These are phyloP conservation scores for Minunthozetes semirufus DNA, from an alignment of 2,888 invertebrate species.

Conservation along the genomic window DNA sequence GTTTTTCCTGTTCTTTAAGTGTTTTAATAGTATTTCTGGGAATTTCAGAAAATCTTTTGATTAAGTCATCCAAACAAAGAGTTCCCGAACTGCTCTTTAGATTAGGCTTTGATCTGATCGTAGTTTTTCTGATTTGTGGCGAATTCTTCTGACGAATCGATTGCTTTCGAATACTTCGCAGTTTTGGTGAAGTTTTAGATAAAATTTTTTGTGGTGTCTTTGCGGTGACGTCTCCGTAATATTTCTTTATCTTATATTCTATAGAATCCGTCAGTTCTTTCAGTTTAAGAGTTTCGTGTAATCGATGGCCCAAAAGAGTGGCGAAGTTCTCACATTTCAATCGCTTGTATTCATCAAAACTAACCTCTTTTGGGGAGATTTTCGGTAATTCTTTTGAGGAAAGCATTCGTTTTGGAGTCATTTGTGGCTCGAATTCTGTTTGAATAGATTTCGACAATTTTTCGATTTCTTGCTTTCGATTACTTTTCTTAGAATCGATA, in stretches of 20 bases:
- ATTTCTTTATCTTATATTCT: background rate
- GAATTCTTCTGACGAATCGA: background rate
- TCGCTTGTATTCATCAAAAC: conserved; percentile 15
- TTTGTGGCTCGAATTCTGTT: background rate
- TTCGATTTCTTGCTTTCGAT: background rate
- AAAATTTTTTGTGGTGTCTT: background rate
- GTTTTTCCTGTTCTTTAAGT: background rate
- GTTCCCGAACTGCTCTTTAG: too few species aligned
- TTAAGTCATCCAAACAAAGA: background rate
- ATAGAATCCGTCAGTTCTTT: background rate
- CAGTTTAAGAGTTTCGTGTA: conserved; percentile 5
- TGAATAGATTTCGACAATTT: background rate
- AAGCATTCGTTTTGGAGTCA: background rate
- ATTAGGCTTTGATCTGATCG: background rate
- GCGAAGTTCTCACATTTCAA: background rate
- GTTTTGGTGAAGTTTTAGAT: background rate
- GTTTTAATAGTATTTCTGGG: background rate
- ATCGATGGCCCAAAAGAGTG: background rate
- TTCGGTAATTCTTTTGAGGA: too few species aligned
- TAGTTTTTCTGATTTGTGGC: background rate
- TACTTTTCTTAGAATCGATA: background rate
- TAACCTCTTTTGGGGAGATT: background rate
- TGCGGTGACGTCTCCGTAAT: conserved; percentile 7
- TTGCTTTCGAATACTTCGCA: background rate
- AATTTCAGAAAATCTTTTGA: background rate